Conservation (phyloP, 2,797 vertebrate species). For the Momotus momota region DNA sequence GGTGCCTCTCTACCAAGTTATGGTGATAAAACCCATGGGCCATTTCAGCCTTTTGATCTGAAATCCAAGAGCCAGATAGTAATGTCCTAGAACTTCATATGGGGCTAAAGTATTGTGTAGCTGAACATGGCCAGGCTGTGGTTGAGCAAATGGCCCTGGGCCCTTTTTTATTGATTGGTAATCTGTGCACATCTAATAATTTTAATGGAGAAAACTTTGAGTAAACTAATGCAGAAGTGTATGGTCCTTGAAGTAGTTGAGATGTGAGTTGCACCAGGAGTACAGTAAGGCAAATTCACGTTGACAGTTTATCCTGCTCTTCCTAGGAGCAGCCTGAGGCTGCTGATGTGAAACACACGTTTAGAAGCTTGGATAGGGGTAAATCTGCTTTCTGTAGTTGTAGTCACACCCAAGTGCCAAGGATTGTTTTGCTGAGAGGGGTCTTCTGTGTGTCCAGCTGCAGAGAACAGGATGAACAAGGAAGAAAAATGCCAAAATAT, state of each 20-base stretch:
- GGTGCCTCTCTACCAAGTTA: neutral
- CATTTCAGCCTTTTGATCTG: neutral
- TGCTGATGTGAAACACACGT: neutral
- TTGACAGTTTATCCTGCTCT: neutral
- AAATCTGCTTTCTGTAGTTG: neutral
- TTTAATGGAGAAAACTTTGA: neutral
- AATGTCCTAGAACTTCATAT: neutral
- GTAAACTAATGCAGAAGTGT: neutral
- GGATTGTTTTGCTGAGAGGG: neutral
- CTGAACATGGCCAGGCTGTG: neutral
- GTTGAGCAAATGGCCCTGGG: neutral
- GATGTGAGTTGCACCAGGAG: neutral
- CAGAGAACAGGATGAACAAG: neutral
- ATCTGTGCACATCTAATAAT: neutral
- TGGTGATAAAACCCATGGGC: neutral
- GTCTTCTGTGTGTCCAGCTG: conserved; percentile 25
- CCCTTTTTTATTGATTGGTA: neutral
- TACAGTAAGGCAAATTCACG: neutral
- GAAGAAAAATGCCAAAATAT: neutral
- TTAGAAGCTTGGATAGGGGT: neutral
- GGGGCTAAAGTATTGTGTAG: neutral
- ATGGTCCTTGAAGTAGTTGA: neutral
- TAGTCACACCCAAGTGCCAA: conserved; percentile 11
- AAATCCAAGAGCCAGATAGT: neutral
- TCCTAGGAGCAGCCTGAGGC: neutral